Evolutionary conservation across 2,113 vertebrate genomes (phyloP), one percentile per base, ranked within the genome.

Genomic region (Camarhynchus parvulus): DNA sequence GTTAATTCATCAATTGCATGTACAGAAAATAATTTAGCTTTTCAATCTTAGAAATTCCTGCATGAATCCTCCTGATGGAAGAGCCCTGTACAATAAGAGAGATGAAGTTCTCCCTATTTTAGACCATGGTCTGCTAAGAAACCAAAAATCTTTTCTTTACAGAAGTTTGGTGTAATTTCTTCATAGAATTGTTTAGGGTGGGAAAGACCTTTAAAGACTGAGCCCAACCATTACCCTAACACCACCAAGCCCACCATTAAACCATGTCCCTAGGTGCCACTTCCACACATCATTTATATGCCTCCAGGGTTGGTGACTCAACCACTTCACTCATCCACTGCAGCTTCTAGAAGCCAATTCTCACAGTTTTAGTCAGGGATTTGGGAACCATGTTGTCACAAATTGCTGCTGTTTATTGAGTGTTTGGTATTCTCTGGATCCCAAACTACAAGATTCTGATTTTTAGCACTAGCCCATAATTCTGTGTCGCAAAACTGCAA

Each of bases 71-170:
- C 5, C 55, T 31, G 46, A 94, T 53, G 25, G 11, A 85, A 64
- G 15, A 9, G 9, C 25, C 27, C 22, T 33, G 21, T 66, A 31
- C 39, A 73, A 12, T 20, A 62, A 47, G 9, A 15, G 28, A 30
- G 15, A 33, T 17, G 18, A 50, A 37, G 5, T 5, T 25, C 52
- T 24, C 66, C 70, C 69, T 55, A 5, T 39, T 83, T 55, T 17
- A 44, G 58, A 69, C 19, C 2, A 13, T 0, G 1, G 14, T 63
- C n/a, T 73, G 18, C 30, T 23, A 50, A 0, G 2, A 73, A 83
- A 81, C 22, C 14, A 19, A 86, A 69, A 90, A 75, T 53, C 28
- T 46, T 17, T 35, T 27, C 39, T 77, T 77, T 50, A 69, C 3
- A 41, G 3, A 58, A 47, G 6, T n/a, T 75, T 62, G 11, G 13